Evolutionary conservation across 1,140 invertebrate genomes (phyloP), one percentile per base, ranked within the genome.

Genomic region (Calosoma granatense): DNA sequence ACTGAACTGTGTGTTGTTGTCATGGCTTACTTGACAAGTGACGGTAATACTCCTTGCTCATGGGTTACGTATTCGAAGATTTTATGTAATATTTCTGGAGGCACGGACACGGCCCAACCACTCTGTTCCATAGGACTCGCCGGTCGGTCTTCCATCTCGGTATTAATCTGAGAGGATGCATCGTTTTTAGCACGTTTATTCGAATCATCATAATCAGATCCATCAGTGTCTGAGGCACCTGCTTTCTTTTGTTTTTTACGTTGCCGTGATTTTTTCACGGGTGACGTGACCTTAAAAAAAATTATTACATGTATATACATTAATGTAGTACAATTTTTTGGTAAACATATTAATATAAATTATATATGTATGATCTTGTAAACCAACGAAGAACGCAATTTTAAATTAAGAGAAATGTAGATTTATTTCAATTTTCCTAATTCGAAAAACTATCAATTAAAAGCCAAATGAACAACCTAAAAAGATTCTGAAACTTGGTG

Each of bases 21-120:
- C n/a, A n/a, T n/a, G n/a, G n/a, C 63, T 70, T 71, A 87, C 84
- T 81, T 84, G 58, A 84, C 74, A 57, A 90, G 72, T 63, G 82
- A 79, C 43, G 88, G 88, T 63, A 91, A 72, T 59, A 81, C 79
- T 43, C 88, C 88, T 65, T 85, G 81, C 57, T 76, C 76, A 53
- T 77, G 68, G 20, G 83, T 78, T 51, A 82, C 78, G 68, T 81
- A 70, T 62, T 81, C 71, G 67, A 90, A 89, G 64, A 92, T 86
- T 68, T 84, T 77, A 39, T 75, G 70, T 55, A 90, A 78, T 59
- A 89, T 71, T 61, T 80, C 74, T 65, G 78, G 74, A 20, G 88
- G 86, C 60, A 89, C 65, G 54, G 60, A 69, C 22, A 72, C 62
- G 2, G 76, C 83, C 83, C 83, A 85, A 1, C 62, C 64, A 65